Conservation (phyloP, 2,888 invertebrate genomes). For the Timema podura region DNA sequence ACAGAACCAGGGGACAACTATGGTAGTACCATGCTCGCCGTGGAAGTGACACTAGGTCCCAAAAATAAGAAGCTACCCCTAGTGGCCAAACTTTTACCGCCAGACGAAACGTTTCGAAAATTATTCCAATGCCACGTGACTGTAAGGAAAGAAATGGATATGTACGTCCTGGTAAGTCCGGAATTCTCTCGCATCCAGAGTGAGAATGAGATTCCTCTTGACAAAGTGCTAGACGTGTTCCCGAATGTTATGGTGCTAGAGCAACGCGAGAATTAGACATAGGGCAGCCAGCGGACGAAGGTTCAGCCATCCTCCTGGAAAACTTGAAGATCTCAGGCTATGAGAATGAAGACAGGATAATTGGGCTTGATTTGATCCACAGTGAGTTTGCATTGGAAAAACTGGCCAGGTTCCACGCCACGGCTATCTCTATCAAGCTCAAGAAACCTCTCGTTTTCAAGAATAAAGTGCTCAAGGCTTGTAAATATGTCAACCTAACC, state of each 20-base stretch:
- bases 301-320: constrained; percentile 54
- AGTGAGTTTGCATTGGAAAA: constrained; percentile 47
- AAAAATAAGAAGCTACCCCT: neutral
- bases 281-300: constrained; percentile 44
- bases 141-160: constrained; percentile 49
- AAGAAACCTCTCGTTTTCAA: constrained; percentile 47
- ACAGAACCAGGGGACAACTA: constrained; percentile 1
- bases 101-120: neutral
- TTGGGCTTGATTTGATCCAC: constrained; percentile 51
- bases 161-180: constrained; percentile 52
- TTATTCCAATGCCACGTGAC: neutral
- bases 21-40: constrained; percentile 1
- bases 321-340: constrained; percentile 53
- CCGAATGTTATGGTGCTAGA: constrained; percentile 54
- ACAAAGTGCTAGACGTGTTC: constrained; percentile 47
- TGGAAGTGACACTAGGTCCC: neutral
- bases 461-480: constrained; percentile 38
- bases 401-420: constrained; percentile 55
- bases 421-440: constrained; percentile 52
- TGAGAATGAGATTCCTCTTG: constrained; percentile 46
- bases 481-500: too few species aligned
- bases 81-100: neutral
- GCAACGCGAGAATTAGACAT: constrained; percentile 41
- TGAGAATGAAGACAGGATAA: constrained; percentile 48
- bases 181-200: constrained; percentile 48